Evolutionary conservation across 1,140 invertebrate species (phyloP).

Genomic region (Bombus confusus): DNA sequence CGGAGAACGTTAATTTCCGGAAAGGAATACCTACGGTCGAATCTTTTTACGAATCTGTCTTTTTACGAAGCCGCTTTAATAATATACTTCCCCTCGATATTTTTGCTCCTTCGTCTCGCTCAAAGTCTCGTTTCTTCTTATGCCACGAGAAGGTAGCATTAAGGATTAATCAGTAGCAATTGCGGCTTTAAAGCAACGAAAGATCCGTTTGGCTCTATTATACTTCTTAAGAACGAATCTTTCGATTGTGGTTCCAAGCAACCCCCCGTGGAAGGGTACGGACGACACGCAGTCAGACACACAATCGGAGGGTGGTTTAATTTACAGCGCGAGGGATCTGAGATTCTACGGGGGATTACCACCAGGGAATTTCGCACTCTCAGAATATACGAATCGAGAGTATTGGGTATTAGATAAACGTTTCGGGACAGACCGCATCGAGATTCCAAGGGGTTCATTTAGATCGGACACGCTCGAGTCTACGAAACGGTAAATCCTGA

Average conservation of each 20-base stretch:
- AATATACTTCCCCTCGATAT: too few species aligned
- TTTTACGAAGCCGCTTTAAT: too few species aligned
- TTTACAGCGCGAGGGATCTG: constrained; percentile 59
- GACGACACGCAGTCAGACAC: constrained; percentile 53
- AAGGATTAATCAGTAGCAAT: neutral
- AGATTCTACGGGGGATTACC: constrained; percentile 64
- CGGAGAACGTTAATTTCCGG: neutral
- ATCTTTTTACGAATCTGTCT: too few species aligned
- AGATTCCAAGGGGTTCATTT: constrained; percentile 63
- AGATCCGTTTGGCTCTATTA: neutral
- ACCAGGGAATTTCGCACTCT: constrained; percentile 68
- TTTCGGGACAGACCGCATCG: constrained; percentile 59
- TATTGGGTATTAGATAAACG: constrained; percentile 67
- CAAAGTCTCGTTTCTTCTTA: neutral
- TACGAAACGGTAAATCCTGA: constrained; percentile 15
- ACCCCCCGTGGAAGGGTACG: constrained; percentile 17
- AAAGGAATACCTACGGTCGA: neutral
- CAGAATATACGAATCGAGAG: constrained; percentile 50
- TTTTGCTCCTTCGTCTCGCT: too few species aligned
- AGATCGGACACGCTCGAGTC: constrained; percentile 52
- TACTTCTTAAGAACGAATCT: constrained; percentile 17
- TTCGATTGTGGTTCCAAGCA: neutral
- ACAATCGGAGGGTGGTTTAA: constrained; percentile 63
- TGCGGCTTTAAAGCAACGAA: neutral
- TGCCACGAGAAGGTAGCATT: neutral